Evolutionary conservation across 1,140 invertebrate genomes (phyloP), one percentile per base, ranked within the genome.

Genomic region (Rhyzopertha dominica): DNA sequence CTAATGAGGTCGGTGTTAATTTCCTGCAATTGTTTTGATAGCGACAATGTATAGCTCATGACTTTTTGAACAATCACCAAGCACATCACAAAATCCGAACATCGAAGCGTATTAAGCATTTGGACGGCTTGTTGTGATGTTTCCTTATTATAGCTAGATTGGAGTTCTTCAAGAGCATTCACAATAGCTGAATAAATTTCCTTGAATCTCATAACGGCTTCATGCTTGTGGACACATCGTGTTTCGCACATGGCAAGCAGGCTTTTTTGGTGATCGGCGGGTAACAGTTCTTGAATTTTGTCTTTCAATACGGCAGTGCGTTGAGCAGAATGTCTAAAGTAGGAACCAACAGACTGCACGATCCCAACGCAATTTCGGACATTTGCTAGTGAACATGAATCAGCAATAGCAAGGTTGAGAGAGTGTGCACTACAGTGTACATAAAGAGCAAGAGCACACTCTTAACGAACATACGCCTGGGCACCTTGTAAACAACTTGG

Each of bases 391-490:
- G 24, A 28, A 29, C 39, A 41, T 41, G 39, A 38, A 9, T 46
- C 35, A 20, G 35, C 34, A 38, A 46, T 38, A 46, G 25, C 43
- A 31, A 46, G 35, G 26, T 46, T 46, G 25, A 46, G 35, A n/a
- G n/a, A 46, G 25, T 46, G 43, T 29, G 34, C 26, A 46, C 34
- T 38, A 38, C 35, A 46, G 23, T 39, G 43, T 38, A 46, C 24
- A 46, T 46, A 51, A 37, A 31, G 41, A 17, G 49, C 34, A 30
- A 45, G 37, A 8, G 43, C 28, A 34, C 34, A 52, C 34, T 43
- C 12, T 16, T 49, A 22, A 38, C 32, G 44, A 29, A 53, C 24
- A 34, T 46, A 34, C 10, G 47, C 45, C 35, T 55, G 44, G 23
- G 42, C 58, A 46, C 48, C 56, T 34, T 52, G 50, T n/a, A n/a